Evolutionary conservation across 2,113 vertebrate species (phyloP), one percentile per base, ranked within the genome.

Genomic region (Corythornis madagascariensis): DNA sequence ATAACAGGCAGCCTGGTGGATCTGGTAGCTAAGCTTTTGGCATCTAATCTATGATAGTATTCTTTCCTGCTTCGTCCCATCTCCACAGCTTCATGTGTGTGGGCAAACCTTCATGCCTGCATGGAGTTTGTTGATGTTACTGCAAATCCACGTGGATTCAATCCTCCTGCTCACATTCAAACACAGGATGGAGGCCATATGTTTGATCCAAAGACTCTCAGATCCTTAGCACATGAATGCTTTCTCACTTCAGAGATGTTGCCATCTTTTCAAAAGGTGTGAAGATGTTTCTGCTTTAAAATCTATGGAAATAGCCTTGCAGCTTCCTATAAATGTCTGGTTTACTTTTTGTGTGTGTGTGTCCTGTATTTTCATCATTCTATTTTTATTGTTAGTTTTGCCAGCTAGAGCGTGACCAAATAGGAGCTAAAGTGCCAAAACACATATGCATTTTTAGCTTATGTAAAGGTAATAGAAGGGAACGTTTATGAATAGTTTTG

Each of bases 221-320:
- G 48, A 76, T 83, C 80, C 87, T 87, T 63, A 86, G 38, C 55
- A 40, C 83, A 94, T 64, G 60, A 92, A 88, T n/a, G 61, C 35
- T 71, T 94, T 87, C 89, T 89, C 91, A 83, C 72, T 83, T 93
- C 17, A 43, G 76, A 72, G 76, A 57, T 50, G 67, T 88, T 94
- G 60, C 65, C 0, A 28, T 79, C 61, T 92, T 93, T 82, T 77
- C 60, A 28, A 74, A 92, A 87, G 45, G 52, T 87, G 84, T 88
- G 79, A 91, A 92, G 75, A 77, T 91, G 72, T 91, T 96, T 88
- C 48, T 93, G 65, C 69, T 91, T 79, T 90, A 90, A 92, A 91
- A 67, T 80, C n/a, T 42, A 14, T 63, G 64, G 84, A 92, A 91
- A 80, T 80, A 71, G 81, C 60, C 45, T 78, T 74, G 25, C 52